Evolutionary conservation across 2,113 vertebrate genomes (phyloP), one percentile per base, ranked within the genome.

Genomic region (Telmatochromis sp.): DNA sequence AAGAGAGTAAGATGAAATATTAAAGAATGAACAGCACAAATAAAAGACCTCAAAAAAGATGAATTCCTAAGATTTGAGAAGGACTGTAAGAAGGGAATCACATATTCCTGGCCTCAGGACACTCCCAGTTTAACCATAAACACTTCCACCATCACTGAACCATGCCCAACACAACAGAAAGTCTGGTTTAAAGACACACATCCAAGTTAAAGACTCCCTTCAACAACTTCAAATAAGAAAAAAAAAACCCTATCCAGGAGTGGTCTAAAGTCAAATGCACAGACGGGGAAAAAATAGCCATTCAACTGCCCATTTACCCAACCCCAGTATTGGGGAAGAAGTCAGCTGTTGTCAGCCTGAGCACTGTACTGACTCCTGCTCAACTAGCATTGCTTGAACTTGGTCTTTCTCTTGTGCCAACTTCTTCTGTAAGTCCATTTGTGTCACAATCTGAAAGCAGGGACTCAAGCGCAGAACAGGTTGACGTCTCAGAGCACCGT

Each of bases 201-300:
- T 33, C 28, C 28, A 33, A 60, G 57, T 33, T 60, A 33, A 60
- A 60, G 58, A 60, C 15, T 60, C 5, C 58, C 15, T 60, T 60
- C 28, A 33, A 19, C 2, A 60, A 7, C 58, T 60, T 33, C 28
- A 60, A 60, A 60, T 33, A 33, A 60, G 15, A 60, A 3, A 60
- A 47, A 47, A 60, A 60, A 33, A 35, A 35, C 17, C 58, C 31
- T 35, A 35, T 2, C 9, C 15, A 2, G 3, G 9, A 4, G 58
- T 11, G 6, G 2, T 35, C 58, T 4, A 0, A 7, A 11, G 58
- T 63, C 58, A 63, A 63, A 35, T n/a, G 58, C 28, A 33, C 58
- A 63, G 28, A 33, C 0, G 5, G 58, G 58, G 2, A 0, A 31
- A 10, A 58, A 31, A 17, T 28, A 17, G 4, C 5, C 2, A 11